These are phyloP conservation scores for Helobdella robusta DNA, from an alignment of 2,888 invertebrate species.

Conservation along the genomic window DNA sequence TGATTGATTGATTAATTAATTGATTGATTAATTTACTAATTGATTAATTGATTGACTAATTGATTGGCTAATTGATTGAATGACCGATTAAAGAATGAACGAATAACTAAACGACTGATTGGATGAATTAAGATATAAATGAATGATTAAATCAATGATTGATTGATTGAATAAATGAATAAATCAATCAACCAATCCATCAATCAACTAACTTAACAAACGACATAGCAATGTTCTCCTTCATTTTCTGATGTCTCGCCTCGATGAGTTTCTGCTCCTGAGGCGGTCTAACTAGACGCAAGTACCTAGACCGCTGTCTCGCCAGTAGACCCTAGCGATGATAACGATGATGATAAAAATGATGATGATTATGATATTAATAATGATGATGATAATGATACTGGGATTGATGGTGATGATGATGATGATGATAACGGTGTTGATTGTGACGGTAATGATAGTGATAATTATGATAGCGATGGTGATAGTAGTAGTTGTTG, in stretches of 20 bases:
- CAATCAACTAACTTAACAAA: constrained; percentile 39
- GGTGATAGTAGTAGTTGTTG: neutral
- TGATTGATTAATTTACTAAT: too few species aligned
- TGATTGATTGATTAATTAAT: too few species aligned
- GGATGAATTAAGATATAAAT: too few species aligned
- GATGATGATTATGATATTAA: neutral
- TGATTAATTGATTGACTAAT: too few species aligned
- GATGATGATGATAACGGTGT: neutral
- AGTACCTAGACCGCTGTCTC: constrained; percentile 45
- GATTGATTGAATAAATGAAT: neutral
- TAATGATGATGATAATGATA: neutral
- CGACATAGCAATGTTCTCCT: constrained; percentile 43
- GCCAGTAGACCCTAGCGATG: constrained; percentile 43
- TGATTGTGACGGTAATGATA: neutral
- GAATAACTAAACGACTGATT: neutral
- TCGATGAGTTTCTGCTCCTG: constrained; percentile 46
- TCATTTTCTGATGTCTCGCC: constrained; percentile 44
- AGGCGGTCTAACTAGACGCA: constrained; percentile 47
- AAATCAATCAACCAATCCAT: constrained; percentile 11
- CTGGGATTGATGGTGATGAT: neutral
- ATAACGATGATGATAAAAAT: neutral
- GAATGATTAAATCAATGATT: too few species aligned
- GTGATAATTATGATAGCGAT: neutral
- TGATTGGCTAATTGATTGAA: too few species aligned
- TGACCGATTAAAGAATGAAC: too few species aligned